These are phyloP conservation scores for Petrophora chlorosata DNA, from an alignment of 2,888 invertebrate genomes.

Conservation along the genomic window DNA sequence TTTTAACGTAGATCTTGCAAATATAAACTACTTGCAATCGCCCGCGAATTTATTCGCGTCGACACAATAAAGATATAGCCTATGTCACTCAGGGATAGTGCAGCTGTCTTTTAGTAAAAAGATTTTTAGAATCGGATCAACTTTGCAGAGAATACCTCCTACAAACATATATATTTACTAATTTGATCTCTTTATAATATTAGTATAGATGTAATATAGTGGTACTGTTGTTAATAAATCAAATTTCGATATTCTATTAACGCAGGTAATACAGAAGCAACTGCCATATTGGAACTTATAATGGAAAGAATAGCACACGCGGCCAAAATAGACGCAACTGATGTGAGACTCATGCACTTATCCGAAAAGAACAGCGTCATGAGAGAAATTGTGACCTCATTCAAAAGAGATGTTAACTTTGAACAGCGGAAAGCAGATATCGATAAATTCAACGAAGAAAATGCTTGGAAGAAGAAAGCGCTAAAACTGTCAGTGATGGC, in stretches of 20 bases:
- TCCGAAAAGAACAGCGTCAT: conserved; percentile 52
- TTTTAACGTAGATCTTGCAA: too few relatives aligned
- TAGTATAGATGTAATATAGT: too few relatives aligned
- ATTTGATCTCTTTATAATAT: too few relatives aligned
- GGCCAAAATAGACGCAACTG: conserved; percentile 81
- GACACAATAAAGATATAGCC: too few relatives aligned
- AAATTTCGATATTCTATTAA: conserved; percentile 1
- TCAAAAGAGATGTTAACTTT: conserved; percentile 83
- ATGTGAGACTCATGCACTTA: conserved; percentile 84
- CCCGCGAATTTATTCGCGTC: too few relatives aligned
- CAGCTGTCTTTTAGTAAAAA: too few relatives aligned
- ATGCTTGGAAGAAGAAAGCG: conserved; percentile 90
- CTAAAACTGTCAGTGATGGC: conserved; percentile 86
- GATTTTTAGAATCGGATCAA: too few relatives aligned
- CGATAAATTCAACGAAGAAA: conserved; percentile 83
- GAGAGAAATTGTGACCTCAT: conserved; percentile 80
- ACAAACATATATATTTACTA: too few relatives aligned
- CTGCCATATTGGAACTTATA: conserved; percentile 84
- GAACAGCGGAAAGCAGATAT: conserved; percentile 77
- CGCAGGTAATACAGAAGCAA: conserved; percentile 83
- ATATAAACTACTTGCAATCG: too few relatives aligned
- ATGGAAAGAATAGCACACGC: conserved; percentile 86
- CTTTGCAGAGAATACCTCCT: too few relatives aligned
- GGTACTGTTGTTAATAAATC: too few relatives aligned
- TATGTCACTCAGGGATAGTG: too few relatives aligned